phyloP scores from a whole-genome alignment of 1,140 invertebrate genomes.

The Drosophila quadrilineata region DNA sequence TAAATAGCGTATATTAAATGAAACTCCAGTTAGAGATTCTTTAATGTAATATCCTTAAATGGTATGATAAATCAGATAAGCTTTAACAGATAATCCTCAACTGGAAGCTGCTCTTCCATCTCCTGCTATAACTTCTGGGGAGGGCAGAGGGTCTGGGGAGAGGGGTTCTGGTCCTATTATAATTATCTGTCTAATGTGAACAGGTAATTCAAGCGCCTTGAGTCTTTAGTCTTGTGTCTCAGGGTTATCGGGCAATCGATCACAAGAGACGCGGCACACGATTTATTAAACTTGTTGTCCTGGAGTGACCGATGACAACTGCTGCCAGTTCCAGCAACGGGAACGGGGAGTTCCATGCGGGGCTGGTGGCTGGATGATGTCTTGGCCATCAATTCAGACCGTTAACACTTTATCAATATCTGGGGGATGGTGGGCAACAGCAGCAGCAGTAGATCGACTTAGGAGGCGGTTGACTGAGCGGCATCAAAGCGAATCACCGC shows the following conservation, averaged over 20 bases:
- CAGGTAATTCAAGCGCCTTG: no score
- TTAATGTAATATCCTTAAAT: no score
- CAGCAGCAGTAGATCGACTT: slow-evolving; percentile 21
- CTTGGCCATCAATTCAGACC: slow-evolving; percentile 19
- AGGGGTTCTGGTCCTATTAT: neutral
- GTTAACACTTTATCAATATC: slow-evolving; percentile 50
- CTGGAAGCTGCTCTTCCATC: no score
- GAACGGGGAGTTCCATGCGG: slow-evolving; percentile 18
- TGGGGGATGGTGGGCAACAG: slow-evolving; percentile 1
- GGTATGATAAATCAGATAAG: no score
- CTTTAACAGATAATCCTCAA: no score
- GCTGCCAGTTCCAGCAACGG: slow-evolving; percentile 37
- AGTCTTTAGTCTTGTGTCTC: no score
- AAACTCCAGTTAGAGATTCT: no score
- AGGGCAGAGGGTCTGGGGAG: no score
- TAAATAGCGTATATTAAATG: no score
- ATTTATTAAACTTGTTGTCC: slow-evolving; percentile 22
- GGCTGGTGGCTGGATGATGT: slow-evolving; percentile 3
- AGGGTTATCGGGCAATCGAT: slow-evolving; percentile 28
- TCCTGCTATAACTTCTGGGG: no score
- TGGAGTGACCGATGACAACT: slow-evolving; percentile 17
- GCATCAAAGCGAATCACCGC: slow-evolving; percentile 36
- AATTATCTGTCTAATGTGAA: slow-evolving; percentile 6
- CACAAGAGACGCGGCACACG: slow-evolving; percentile 4
- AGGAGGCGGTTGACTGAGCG: slow-evolving; percentile 40